Conservation (phyloP, 2,888 invertebrate species). For the Platycheirus rosarum region DNA sequence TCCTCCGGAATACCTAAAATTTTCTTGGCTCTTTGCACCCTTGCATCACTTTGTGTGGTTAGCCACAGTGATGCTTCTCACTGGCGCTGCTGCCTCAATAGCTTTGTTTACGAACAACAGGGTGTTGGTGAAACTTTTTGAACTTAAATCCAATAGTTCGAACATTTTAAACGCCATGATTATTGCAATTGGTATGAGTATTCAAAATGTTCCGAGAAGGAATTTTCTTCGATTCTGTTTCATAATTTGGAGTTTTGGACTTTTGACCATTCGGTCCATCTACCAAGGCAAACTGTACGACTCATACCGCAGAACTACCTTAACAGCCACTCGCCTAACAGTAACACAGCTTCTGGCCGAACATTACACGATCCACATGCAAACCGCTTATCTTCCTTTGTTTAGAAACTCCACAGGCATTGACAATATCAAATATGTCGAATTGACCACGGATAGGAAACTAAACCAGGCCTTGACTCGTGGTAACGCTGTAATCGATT, state of each 20-base stretch:
- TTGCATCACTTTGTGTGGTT: constrained; percentile 7
- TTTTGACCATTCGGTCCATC: background rate
- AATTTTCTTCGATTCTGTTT: constrained; percentile 13
- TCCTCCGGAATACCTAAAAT: background rate
- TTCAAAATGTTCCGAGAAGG: background rate
- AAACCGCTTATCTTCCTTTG: constrained; percentile 5
- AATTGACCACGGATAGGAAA: constrained; percentile 7
- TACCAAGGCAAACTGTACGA: constrained; percentile 9
- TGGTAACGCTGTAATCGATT: constrained; percentile 3
- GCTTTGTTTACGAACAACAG: background rate
- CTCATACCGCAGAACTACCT: constrained; percentile 6
- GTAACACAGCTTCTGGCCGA: constrained; percentile 1
- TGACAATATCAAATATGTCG: background rate
- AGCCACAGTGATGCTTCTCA: background rate
- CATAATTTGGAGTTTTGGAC: constrained; percentile 23
- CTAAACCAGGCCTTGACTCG: constrained; percentile 8
- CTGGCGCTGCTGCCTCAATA: background rate
- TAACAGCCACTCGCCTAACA: background rate
- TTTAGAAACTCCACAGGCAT: constrained; percentile 7
- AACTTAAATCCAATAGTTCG: background rate
- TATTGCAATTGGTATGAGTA: background rate
- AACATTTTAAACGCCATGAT: background rate
- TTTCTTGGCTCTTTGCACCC: constrained; percentile 11
- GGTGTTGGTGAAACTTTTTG: background rate
- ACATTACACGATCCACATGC: constrained; percentile 17